These are phyloP conservation scores for Anthopleura xanthogrammica DNA, from an alignment of 92 coral and sea anemone species.

Conservation along the genomic window DNA sequence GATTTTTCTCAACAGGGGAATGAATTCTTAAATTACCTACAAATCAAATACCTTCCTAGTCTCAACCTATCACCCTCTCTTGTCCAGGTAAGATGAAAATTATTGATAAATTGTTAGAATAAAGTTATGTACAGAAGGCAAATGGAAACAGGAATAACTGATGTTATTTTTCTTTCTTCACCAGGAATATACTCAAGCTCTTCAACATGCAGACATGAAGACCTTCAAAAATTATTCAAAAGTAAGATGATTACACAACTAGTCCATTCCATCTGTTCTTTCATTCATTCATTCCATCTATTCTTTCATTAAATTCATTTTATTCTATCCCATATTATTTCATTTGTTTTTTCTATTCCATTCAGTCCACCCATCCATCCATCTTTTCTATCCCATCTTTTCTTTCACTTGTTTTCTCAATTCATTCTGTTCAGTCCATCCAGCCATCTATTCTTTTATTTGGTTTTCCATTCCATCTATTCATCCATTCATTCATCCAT, in stretches of 20 bases:
- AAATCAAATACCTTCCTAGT: slow-evolving; percentile 81
- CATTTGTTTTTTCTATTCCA: too few species aligned
- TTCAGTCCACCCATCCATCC: too few species aligned
- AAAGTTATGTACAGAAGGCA: neutral
- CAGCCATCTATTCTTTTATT: too few species aligned
- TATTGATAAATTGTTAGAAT: neutral
- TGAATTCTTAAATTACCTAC: slow-evolving; percentile 75
- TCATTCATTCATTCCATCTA: too few species aligned
- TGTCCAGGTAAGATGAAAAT: slow-evolving; percentile 60
- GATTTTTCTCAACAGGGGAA: slow-evolving; percentile 54
- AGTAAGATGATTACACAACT: slow-evolving; percentile 29
- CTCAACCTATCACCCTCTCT: slow-evolving; percentile 76
- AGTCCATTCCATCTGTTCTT: too few species aligned
- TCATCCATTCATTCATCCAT: too few species aligned
- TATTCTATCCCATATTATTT: too few species aligned
- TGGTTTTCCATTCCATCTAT: too few species aligned
- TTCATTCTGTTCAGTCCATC: too few species aligned
- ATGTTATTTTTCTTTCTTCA: neutral
- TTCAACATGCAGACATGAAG: slow-evolving; percentile 86
- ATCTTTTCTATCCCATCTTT: too few species aligned
- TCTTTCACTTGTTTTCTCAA: too few species aligned
- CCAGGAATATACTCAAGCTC: slow-evolving; percentile 82
- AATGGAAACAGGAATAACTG: neutral
- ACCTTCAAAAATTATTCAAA: slow-evolving; percentile 85
- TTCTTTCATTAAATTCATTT: too few species aligned